These are phyloP conservation scores for Tolypeutes matacus DNA, from an alignment of 2,797 vertebrate species.

Conservation along the genomic window DNA sequence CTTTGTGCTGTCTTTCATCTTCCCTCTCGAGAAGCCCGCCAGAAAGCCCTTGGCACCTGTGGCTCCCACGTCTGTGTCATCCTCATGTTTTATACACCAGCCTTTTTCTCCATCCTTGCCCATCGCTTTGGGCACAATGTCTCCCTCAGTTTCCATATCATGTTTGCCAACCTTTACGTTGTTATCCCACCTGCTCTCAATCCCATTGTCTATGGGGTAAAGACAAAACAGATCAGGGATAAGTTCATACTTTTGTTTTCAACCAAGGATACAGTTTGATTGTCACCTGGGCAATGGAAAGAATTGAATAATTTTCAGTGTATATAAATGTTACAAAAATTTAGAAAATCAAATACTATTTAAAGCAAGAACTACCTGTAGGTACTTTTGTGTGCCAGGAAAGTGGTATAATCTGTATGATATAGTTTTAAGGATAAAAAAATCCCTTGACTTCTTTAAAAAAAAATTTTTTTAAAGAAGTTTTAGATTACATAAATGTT, in stretches of 20 bases:
- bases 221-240: constrained; percentile 58
- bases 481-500: too few relatives aligned
- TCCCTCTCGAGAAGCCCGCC: neutral
- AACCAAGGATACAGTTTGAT: neutral
- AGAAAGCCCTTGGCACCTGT: constrained; percentile 71
- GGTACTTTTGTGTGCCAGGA: neutral
- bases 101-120: constrained; percentile 60
- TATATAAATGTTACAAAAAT: neutral
- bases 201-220: constrained; percentile 64
- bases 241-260: neutral
- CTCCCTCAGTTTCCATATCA: constrained; percentile 61
- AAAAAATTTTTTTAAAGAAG: too few relatives aligned
- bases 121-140: constrained; percentile 28
- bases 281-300: neutral
- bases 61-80: constrained; percentile 71
- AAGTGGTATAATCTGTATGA: too few relatives aligned
- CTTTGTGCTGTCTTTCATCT: constrained; percentile 62
- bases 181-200: constrained; percentile 68
- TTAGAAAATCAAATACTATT: neutral
- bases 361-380: neutral
- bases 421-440: too few relatives aligned
- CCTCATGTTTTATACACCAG: constrained; percentile 64
- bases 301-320: too few relatives aligned
- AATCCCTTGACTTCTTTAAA: too few relatives aligned
- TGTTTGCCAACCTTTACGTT: constrained; percentile 71